These are phyloP conservation scores for Drosophila pruinosa DNA, from an alignment of 1,140 invertebrate genomes.

Conservation along the genomic window DNA sequence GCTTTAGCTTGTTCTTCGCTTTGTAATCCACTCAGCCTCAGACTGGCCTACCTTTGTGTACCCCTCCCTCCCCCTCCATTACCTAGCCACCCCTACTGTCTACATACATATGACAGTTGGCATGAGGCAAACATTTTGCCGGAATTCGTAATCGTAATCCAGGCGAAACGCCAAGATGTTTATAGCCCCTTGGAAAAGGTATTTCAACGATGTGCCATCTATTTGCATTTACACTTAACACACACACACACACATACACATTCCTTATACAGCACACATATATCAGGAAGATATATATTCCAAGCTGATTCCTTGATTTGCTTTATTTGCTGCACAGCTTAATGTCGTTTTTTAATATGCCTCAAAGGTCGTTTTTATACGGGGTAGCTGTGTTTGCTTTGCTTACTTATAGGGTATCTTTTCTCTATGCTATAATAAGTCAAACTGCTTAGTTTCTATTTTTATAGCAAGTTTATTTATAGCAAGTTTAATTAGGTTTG, in stretches of 20 bases:
- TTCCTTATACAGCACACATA: not conserved
- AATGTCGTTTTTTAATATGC: not conserved
- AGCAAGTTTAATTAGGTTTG: no score
- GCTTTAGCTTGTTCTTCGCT: conserved; percentile 62
- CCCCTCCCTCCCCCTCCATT: not conserved
- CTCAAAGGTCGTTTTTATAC: not conserved
- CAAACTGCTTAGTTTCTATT: no score
- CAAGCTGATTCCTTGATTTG: conserved; percentile 1
- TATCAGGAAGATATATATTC: conserved; percentile 2
- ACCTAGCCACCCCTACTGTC: not conserved
- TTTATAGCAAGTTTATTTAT: no score
- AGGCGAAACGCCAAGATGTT: conserved; percentile 22
- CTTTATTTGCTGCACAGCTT: conserved; percentile 1
- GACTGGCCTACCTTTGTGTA: not conserved
- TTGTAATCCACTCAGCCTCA: conserved; percentile 69
- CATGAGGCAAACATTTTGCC: conserved; percentile 34
- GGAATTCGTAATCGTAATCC: conserved; percentile 43
- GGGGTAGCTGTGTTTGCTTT: not conserved
- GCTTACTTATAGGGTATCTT: not conserved
- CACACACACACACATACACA: not conserved
- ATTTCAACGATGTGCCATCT: conserved; percentile 6
- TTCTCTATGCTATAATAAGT: no score
- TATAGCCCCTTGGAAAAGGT: conserved; percentile 22
- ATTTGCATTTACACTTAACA: conserved; percentile 15
- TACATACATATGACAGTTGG: conserved; percentile 40